These are phyloP conservation scores for Aphelocoma californica DNA, from an alignment of 2,797 vertebrate species.

Conservation along the genomic window DNA sequence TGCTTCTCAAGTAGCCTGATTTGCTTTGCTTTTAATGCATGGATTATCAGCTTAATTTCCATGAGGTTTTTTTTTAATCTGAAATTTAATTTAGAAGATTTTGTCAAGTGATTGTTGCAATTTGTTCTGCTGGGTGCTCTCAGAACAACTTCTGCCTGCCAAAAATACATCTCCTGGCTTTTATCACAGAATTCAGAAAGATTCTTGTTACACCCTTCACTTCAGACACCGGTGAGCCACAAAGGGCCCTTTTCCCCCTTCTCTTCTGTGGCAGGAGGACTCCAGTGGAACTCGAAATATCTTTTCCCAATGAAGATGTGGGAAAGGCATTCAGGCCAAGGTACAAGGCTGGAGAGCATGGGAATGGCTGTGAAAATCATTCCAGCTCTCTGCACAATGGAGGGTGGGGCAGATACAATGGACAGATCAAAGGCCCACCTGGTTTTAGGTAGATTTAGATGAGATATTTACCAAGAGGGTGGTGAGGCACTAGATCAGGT, in stretches of 20 bases:
- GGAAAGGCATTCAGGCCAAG: background rate
- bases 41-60: background rate
- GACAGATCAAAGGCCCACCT: background rate
- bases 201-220: background rate
- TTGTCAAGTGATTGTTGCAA: background rate
- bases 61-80: background rate
- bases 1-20: background rate
- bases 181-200: background rate
- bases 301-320: background rate
- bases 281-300: background rate
- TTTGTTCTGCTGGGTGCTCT: background rate
- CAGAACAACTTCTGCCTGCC: background rate
- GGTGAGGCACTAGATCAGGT: background rate
- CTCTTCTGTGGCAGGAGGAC: background rate
- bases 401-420: background rate
- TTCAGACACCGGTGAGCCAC: background rate
- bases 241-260: background rate
- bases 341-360: background rate
- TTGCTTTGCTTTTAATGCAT: background rate
- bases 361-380: background rate
- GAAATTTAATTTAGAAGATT: conserved; percentile 19
- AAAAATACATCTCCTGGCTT: background rate
- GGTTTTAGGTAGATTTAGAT: background rate
- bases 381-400: background rate
- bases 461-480: background rate